Percentiles rank a stretch among this genome's conserved stretches.
Conservation (phyloP, 2,113 vertebrate genomes). For the Bombycilla garrulus region DNA sequence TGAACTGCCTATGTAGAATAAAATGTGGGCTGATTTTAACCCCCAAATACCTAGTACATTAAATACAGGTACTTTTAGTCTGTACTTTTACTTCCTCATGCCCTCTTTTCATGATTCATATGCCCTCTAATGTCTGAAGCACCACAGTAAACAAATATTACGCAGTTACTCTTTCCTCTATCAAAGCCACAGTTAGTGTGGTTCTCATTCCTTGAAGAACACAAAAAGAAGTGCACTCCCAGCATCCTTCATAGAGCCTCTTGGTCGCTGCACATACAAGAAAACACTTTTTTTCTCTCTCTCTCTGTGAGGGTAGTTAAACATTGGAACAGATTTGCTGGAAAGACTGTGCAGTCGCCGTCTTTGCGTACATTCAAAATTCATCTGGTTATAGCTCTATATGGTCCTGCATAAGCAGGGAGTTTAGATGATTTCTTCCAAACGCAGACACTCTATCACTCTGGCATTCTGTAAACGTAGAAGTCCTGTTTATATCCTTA, state of each 20-base stretch:
- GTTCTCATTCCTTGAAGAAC: not conserved
- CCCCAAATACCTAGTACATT: not conserved
- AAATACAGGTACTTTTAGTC: not conserved
- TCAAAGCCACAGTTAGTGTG: not conserved
- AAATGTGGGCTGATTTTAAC: not conserved
- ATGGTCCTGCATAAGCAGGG: not conserved
- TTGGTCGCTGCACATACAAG: not conserved
- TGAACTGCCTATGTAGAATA: not conserved
- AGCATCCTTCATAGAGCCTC: not conserved
- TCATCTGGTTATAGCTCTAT: not conserved
- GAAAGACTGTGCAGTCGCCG: not conserved
- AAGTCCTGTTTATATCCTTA: not conserved
- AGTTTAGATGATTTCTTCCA: not conserved
- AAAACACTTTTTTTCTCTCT: not conserved
- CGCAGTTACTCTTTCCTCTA: not conserved
- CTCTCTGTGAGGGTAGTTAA: accelerated
- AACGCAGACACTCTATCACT: not conserved
- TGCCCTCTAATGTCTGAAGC: not conserved
- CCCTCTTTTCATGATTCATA: not conserved
- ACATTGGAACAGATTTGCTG: not conserved
- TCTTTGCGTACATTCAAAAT: not conserved
- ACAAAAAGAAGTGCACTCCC: not conserved
- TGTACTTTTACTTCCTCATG: not conserved
- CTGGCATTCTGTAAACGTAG: not conserved
- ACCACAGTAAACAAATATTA: not conserved